These are phyloP conservation scores for Ia io DNA, from an alignment of 2,113 vertebrate species.

Conservation along the genomic window DNA sequence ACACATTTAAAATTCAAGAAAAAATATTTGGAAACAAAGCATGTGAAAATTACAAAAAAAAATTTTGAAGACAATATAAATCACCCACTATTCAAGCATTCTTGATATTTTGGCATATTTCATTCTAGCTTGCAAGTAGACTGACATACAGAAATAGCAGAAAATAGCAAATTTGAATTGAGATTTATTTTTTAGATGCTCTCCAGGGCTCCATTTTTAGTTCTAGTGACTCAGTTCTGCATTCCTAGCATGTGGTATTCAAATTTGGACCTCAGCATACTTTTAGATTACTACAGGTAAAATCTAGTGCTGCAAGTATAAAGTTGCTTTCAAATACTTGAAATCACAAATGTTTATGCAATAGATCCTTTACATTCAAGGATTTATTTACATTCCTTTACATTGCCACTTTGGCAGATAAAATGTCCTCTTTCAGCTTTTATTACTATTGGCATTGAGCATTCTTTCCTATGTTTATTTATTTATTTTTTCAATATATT, in stretches of 20 bases:
- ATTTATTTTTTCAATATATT: too few relatives aligned
- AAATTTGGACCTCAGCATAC: constrained; percentile 34
- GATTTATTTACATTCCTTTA: neutral
- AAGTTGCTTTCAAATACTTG: constrained; percentile 43
- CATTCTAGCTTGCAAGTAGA: constrained; percentile 33
- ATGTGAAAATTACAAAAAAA: neutral
- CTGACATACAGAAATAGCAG: constrained; percentile 38
- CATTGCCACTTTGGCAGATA: neutral
- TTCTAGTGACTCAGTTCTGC: constrained; percentile 18
- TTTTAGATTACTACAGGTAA: constrained; percentile 43
- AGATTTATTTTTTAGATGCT: constrained; percentile 39
- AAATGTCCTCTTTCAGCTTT: constrained; percentile 16
- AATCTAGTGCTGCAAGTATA: neutral
- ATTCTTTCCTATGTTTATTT: neutral
- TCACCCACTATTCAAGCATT: constrained; percentile 41
- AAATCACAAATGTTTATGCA: constrained; percentile 14
- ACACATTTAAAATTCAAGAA: neutral
- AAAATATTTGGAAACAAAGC: constrained; percentile 37
- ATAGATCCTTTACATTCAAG: neutral
- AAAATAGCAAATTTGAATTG: constrained; percentile 45
- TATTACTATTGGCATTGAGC: neutral
- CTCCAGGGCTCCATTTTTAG: constrained; percentile 29
- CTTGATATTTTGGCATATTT: constrained; percentile 48
- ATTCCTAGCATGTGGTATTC: constrained; percentile 33
- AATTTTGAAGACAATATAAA: constrained; percentile 12